Percentiles rank a stretch among this genome's conserved stretches.
These are phyloP conservation scores for Meda fulgida DNA, from an alignment of 2,797 vertebrate species.

Conservation along the genomic window DNA sequence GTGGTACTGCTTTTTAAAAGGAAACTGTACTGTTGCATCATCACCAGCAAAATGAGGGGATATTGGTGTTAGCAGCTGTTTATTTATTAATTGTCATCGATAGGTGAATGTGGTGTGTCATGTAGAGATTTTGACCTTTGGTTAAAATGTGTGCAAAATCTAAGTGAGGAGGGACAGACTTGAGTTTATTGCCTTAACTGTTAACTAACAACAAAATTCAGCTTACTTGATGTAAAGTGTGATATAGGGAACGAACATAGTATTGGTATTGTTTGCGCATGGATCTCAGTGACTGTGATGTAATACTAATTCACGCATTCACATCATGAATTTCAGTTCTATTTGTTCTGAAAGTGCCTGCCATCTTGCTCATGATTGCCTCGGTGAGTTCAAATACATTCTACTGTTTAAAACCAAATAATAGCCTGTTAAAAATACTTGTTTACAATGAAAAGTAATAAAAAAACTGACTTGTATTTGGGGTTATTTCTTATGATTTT, in stretches of 20 bases:
- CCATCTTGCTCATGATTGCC: conserved; percentile 62
- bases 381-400: conserved; percentile 58
- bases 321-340: conserved; percentile 13
- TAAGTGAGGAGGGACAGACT: conserved; percentile 44
- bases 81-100: not conserved
- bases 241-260: not conserved
- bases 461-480: conserved; percentile 10
- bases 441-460: conserved; percentile 46
- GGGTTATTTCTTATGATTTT: not conserved
- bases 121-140: not conserved
- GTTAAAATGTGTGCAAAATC: conserved; percentile 1
- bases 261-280: conserved; percentile 55
- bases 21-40: conserved; percentile 18
- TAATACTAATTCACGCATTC: conserved; percentile 26
- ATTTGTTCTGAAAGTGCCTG: conserved; percentile 74
- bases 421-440: conserved; percentile 44
- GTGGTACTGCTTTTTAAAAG: conserved; percentile 2
- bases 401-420: conserved; percentile 52
- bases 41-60: conserved; percentile 8
- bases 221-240: conserved; percentile 26
- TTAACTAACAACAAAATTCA: conserved; percentile 1
- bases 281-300: conserved; percentile 53
- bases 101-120: not conserved
- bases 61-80: not conserved
- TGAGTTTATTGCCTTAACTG: conserved; percentile 69